These are phyloP conservation scores for Drosophila fuyamai DNA, from an alignment of 1,140 invertebrate species.

Conservation along the genomic window DNA sequence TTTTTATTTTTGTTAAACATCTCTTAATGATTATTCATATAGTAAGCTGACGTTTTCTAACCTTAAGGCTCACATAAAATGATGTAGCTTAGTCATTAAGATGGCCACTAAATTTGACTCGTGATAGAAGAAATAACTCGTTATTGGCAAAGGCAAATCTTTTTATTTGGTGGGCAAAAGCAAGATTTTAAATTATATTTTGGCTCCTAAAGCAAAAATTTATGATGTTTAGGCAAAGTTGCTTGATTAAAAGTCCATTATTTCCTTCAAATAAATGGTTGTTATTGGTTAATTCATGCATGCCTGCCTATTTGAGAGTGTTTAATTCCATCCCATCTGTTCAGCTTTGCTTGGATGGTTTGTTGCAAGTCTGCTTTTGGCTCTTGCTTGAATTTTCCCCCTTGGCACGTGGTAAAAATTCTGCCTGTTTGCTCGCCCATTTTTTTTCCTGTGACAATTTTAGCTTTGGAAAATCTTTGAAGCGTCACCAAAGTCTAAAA, in stretches of 20 bases:
- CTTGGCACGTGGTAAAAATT: slow-evolving; percentile 15
- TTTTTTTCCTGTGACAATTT: slow-evolving; percentile 11
- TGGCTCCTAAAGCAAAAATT: too few relatives aligned
- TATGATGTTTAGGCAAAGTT: too few relatives aligned
- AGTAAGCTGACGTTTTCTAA: neutral
- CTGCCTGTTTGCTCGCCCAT: neutral
- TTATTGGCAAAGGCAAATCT: neutral
- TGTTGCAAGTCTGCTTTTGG: slow-evolving; percentile 26
- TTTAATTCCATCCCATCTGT: slow-evolving; percentile 11
- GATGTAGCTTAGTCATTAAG: neutral
- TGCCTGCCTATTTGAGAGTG: slow-evolving; percentile 13
- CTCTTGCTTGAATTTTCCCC: neutral
- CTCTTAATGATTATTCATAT: neutral
- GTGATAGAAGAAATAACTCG: neutral
- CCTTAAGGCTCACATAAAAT: neutral
- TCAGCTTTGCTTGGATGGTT: slow-evolving; percentile 21
- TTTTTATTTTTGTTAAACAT: neutral
- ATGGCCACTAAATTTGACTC: neutral
- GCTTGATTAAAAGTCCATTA: too few relatives aligned
- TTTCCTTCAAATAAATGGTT: too few relatives aligned
- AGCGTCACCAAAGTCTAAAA: slow-evolving; percentile 66
- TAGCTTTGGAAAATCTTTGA: slow-evolving; percentile 57
- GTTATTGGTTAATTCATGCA: slow-evolving; percentile 16
- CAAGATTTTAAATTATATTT: neutral
- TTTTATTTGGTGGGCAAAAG: neutral